Base-by-base conservation (phyloP, 2,888 invertebrate genomes). In the Nasonia oneida region DNA sequence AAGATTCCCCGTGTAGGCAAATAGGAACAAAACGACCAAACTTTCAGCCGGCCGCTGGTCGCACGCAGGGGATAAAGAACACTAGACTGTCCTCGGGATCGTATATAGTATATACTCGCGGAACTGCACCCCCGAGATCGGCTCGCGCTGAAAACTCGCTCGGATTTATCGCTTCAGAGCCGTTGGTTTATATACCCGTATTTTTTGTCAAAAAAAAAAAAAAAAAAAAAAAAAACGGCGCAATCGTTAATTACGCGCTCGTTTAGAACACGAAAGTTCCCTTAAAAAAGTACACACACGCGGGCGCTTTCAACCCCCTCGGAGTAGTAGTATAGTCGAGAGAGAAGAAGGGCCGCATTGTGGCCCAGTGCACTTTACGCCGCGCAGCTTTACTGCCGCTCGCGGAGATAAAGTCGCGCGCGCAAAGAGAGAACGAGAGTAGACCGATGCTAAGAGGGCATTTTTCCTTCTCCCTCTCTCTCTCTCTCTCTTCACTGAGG, bases 111-210 rank as follows among this genome's bases (percentile, higher is more conserved):
- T 42, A 42, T 12, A 29, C 29, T 10, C 12, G 12, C 1, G 76
- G 50, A 78, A 83, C 73, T 73, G 37, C 73, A 73, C 78, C 71
- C 83, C 12, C 15, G 83, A 73, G 83, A 78, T 83, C 47, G 39
- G 18, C 39, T 83, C 57, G 53, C 29, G 57, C 61, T 74, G 81
- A 74, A 74, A 74, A 81, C 57, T 83, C 70, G 61, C 39, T 70
- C 4, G 37, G 12, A 57, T 57, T 76, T 47, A 47, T 47, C 47
- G 47, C 47, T 47, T 1, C 12, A 47, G 12, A 47, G 47, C 2
- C 12, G 47, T 12, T 47, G 10, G 47, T 29, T 29, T 29, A 29
- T 29, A 29, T 29, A 29, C 1, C 0, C 29, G 29, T 1, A 29
- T 29, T 23, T 23, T 23, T 23, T 23, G 23, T 29, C 29, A 29